phyloP scores from a whole-genome alignment of 2,888 invertebrate genomes.

The Tetrapedia diversipes region DNA sequence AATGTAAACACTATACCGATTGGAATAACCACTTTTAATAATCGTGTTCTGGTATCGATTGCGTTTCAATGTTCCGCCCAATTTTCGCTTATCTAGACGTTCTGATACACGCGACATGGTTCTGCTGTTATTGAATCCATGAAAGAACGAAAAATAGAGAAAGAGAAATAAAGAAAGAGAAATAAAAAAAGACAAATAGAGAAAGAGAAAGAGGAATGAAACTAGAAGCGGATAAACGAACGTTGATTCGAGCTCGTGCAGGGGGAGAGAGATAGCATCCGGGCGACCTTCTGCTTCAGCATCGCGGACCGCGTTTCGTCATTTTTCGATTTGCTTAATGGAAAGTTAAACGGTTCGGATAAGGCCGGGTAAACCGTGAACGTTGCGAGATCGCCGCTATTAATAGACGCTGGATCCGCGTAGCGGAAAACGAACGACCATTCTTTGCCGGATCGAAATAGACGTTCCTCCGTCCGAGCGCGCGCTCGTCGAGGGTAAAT shows the following conservation, averaged over 20 bases:
- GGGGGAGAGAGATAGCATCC: slow-evolving; percentile 13
- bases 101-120: slow-evolving; percentile 3
- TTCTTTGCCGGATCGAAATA: slow-evolving; percentile 29
- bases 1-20: background rate
- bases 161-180: too few relatives aligned
- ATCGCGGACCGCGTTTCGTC: slow-evolving; percentile 27
- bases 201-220: background rate
- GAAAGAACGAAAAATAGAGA: background rate
- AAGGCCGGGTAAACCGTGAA: slow-evolving; percentile 35
- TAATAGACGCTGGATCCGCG: slow-evolving; percentile 29
- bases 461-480: background rate
- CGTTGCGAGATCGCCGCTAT: slow-evolving; percentile 41
- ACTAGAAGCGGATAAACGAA: background rate
- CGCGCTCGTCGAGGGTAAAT: slow-evolving; percentile 2
- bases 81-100: background rate
- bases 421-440: slow-evolving; percentile 16
- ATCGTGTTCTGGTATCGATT: background rate
- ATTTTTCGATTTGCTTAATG: slow-evolving; percentile 51
- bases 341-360: slow-evolving; percentile 52
- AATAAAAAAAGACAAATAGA: too few relatives aligned
- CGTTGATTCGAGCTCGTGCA: too few relatives aligned
- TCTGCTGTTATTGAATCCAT: background rate
- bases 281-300: slow-evolving; percentile 36
- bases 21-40: background rate
- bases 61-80: background rate